These are phyloP conservation scores for Lepidochitona cinerea DNA, from an alignment of 2,888 invertebrate genomes.

Conservation along the genomic window DNA sequence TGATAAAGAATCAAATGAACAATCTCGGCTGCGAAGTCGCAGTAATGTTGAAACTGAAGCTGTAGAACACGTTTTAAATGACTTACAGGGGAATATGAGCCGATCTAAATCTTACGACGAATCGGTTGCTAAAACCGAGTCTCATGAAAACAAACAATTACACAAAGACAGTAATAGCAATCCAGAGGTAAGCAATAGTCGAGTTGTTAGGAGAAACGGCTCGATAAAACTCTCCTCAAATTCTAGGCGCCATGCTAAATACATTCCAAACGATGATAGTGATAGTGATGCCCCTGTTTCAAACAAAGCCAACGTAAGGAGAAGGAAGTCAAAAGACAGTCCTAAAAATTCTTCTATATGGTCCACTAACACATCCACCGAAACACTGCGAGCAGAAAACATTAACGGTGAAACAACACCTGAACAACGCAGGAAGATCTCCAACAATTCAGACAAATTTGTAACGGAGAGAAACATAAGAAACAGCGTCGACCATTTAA, in stretches of 20 bases:
- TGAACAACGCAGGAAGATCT: constrained; percentile 37
- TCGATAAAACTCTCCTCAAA: constrained; percentile 45
- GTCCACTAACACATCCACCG: constrained; percentile 62
- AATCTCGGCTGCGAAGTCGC: constrained; percentile 45
- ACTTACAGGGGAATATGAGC: constrained; percentile 54
- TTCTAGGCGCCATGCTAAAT: constrained; percentile 49
- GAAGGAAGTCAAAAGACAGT: constrained; percentile 53
- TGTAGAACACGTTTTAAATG: constrained; percentile 54
- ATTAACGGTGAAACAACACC: constrained; percentile 51
- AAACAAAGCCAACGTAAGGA: constrained; percentile 39
- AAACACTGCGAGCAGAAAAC: constrained; percentile 54
- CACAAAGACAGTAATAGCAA: constrained; percentile 30
- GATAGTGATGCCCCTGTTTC: constrained; percentile 49
- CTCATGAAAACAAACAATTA: constrained; percentile 34
- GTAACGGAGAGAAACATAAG: neutral
- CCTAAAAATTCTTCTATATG: constrained; percentile 56
- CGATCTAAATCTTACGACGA: constrained; percentile 63
- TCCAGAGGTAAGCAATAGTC: constrained; percentile 30
- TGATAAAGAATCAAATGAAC: constrained; percentile 43
- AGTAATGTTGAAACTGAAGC: constrained; percentile 58
- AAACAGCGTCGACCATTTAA: neutral
- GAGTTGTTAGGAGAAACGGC: constrained; percentile 38
- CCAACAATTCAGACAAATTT: neutral
- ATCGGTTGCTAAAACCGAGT: constrained; percentile 50
- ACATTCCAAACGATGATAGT: constrained; percentile 55